These are phyloP conservation scores for Entelurus aequoreus DNA, from an alignment of 2,113 vertebrate genomes.

Conservation along the genomic window DNA sequence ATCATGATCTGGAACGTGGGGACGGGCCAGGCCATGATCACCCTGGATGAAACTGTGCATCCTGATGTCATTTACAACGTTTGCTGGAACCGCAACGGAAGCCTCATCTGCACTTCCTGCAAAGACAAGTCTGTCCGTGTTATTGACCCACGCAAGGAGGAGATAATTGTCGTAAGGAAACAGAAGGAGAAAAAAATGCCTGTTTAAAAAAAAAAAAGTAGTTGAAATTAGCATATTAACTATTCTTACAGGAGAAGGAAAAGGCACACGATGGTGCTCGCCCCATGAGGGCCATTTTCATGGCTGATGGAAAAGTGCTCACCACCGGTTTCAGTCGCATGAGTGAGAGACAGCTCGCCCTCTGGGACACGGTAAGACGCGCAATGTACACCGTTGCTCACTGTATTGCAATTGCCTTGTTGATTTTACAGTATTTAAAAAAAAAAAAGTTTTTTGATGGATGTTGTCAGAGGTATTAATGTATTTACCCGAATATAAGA, in stretches of 20 bases:
- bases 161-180: constrained; percentile 79
- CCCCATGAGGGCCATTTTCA: constrained; percentile 94
- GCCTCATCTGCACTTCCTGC: constrained; percentile 91
- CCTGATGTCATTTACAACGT: constrained; percentile 89
- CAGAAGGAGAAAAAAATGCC: background rate
- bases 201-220: background rate
- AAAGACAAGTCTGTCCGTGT: constrained; percentile 94
- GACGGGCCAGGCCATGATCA: constrained; percentile 86
- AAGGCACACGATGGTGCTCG: constrained; percentile 91
- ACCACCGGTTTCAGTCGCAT: constrained; percentile 97
- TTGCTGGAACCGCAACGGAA: constrained; percentile 91
- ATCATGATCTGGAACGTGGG: constrained; percentile 96
- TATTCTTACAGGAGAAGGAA: constrained; percentile 83
- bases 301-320: constrained; percentile 87
- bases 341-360: constrained; percentile 91
- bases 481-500: no score
- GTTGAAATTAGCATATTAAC: background rate
- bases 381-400: background rate
- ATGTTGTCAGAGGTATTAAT: no score
- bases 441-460: no score
- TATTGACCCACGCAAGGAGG: constrained; percentile 87
- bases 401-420: background rate
- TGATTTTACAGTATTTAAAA: no score
- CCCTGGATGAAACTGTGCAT: constrained; percentile 86
- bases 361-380: constrained; percentile 84